These are phyloP conservation scores for Pyxicephalus adspersus DNA, from an alignment of 2,113 vertebrate genomes.

Conservation along the genomic window DNA sequence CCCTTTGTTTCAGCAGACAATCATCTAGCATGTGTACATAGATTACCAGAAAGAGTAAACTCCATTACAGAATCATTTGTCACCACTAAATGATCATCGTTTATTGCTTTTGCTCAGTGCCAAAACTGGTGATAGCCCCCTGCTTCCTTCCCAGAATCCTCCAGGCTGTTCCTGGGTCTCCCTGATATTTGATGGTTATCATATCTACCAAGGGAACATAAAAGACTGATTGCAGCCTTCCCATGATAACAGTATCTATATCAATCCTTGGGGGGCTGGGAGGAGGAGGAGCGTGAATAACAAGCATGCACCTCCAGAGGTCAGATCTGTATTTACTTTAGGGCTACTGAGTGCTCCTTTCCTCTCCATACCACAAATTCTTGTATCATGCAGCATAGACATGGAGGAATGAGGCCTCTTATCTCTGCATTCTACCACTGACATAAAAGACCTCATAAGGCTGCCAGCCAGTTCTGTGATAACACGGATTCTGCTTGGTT, in stretches of 20 bases:
- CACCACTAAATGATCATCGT: too few relatives aligned
- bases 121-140: too few relatives aligned
- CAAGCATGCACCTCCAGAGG: constrained; percentile 4
- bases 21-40: too few relatives aligned
- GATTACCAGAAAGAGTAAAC: too few relatives aligned
- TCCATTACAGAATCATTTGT: too few relatives aligned
- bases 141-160: too few relatives aligned
- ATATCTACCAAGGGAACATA: not conserved
- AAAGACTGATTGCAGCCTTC: not conserved
- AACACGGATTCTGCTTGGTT: not conserved
- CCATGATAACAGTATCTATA: not conserved
- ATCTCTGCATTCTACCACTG: constrained; percentile 17
- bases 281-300: not conserved
- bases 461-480: constrained; percentile 10
- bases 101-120: too few relatives aligned
- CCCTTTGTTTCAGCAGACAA: too few relatives aligned
- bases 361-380: constrained; percentile 41
- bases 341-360: not conserved
- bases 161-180: not conserved
- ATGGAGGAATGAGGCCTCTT: constrained; percentile 6
- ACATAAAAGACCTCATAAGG: constrained; percentile 18
- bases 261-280: not conserved
- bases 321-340: constrained; percentile 31
- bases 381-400: not conserved
- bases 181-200: constrained; percentile 5